Percentiles rank a stretch among this genome's conserved stretches.
Conservation (phyloP, 2,113 vertebrate species). For the Phrynosoma platyrhinos region DNA sequence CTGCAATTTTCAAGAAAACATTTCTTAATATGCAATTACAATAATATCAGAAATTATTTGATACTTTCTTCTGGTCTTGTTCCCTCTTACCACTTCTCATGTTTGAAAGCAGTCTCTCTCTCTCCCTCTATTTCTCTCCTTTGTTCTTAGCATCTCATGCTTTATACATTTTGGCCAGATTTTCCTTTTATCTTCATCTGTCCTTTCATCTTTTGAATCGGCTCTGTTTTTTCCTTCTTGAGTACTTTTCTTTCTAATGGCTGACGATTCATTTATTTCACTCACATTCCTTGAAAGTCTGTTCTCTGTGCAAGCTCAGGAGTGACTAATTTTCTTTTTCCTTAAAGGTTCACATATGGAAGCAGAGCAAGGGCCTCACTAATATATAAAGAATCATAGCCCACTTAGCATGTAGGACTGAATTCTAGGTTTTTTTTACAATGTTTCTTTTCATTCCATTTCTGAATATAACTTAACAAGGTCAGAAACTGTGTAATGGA, state of each 20-base stretch:
- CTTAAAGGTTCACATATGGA: neutral
- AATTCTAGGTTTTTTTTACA: neutral
- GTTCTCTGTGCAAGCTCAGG: neutral
- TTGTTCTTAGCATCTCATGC: neutral
- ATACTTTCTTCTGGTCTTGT: neutral
- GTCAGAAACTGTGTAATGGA: neutral
- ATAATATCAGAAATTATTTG: neutral
- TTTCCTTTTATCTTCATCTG: constrained; percentile 15
- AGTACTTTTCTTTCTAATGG: neutral
- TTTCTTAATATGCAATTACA: constrained; percentile 3
- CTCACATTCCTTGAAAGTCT: neutral
- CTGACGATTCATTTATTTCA: constrained; percentile 1
- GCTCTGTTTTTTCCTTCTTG: neutral
- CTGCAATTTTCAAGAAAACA: neutral
- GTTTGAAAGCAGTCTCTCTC: constrained; percentile 36
- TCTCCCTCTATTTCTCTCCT: neutral
- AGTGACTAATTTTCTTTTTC: neutral
- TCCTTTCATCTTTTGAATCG: neutral
- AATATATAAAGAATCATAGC: accelerated
- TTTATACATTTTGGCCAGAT: constrained; percentile 35
- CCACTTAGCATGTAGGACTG: neutral
- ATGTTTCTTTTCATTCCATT: neutral
- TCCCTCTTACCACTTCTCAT: neutral
- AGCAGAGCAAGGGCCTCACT: accelerated
- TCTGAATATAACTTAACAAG: neutral